Evolutionary conservation across 53 echinoderm and acorn worm genomes (phyloP).

Genomic region (Holothuria leucospilota): DNA sequence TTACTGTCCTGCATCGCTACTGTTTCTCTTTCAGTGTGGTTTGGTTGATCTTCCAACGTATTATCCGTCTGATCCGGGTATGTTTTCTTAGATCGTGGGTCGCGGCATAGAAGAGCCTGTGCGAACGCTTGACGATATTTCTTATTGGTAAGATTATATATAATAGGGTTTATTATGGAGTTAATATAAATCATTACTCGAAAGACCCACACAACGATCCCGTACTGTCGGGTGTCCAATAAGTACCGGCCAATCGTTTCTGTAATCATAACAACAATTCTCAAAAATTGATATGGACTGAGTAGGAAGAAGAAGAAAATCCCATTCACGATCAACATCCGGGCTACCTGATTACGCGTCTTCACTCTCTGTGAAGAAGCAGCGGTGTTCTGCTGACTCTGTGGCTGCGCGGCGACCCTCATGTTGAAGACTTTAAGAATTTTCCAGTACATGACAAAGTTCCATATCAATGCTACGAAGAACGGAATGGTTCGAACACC

Average conservation of each 20-base stretch:
- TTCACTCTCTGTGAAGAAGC: conserved; percentile 59
- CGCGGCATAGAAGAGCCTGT: conserved; percentile 62
- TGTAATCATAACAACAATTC: conserved; percentile 69
- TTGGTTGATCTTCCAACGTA: no score
- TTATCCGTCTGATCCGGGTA: background rate
- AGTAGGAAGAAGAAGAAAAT: conserved; percentile 82
- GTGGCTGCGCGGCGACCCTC: conserved; percentile 55
- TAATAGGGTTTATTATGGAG: conserved; percentile 70
- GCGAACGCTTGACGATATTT: conserved; percentile 73
- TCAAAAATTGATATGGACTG: conserved; percentile 74
- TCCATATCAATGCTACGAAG: conserved; percentile 67
- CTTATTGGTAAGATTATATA: conserved; percentile 70
- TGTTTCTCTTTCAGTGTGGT: no score
- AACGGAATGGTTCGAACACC: conserved; percentile 80
- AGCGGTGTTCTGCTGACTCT: conserved; percentile 18
- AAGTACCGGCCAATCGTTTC: conserved; percentile 40
- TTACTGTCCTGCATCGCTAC: no score
- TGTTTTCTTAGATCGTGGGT: background rate
- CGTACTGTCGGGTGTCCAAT: conserved; percentile 38
- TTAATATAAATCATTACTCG: conserved; percentile 85
- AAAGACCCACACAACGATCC: conserved; percentile 48
- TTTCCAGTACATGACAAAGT: conserved; percentile 67
- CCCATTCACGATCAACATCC: conserved; percentile 84
- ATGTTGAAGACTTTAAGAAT: conserved; percentile 62
- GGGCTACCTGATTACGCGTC: conserved; percentile 82